A percentile compares a stretch with the other conserved stretches of the same genome.
phyloP scores from a whole-genome alignment of 2,888 invertebrate genomes.

The Drosophila monieri region DNA sequence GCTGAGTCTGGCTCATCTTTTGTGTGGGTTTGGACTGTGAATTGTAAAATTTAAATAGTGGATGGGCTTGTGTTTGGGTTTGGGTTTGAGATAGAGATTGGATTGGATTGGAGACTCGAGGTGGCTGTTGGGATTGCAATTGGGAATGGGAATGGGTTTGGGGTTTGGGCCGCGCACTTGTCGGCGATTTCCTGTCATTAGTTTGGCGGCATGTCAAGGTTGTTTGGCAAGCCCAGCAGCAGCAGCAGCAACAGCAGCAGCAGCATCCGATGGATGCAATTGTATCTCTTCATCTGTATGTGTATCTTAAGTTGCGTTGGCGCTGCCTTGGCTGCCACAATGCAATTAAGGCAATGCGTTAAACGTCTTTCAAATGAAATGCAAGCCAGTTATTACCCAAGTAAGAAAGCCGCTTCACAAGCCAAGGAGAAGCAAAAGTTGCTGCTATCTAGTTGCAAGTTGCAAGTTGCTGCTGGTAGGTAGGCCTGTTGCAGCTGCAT shows the following conservation, averaged over 20 bases:
- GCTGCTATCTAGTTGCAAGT: conserved; percentile 19
- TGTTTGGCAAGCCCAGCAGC: conserved; percentile 70
- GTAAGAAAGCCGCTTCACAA: conserved; percentile 54
- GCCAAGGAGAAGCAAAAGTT: conserved; percentile 45
- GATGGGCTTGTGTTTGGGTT: conserved; percentile 1
- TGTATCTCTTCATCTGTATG: conserved; percentile 18
- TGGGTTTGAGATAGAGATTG: neutral
- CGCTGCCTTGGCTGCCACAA: conserved; percentile 12
- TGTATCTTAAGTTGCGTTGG: conserved; percentile 15
- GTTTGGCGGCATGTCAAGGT: conserved; percentile 72
- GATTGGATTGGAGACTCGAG: conserved; percentile 20
- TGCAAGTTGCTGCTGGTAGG: conserved; percentile 4
- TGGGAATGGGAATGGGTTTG: conserved; percentile 14
- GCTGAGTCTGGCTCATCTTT: conserved; percentile 51
- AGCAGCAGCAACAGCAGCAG: neutral
- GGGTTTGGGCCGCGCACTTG: conserved; percentile 60
- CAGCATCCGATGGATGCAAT: conserved; percentile 18
- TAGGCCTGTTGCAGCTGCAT: conserved; percentile 49
- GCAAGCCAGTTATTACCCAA: conserved; percentile 70
- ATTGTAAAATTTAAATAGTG: conserved; percentile 13
- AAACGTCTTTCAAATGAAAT: conserved; percentile 75
- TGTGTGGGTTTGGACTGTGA: conserved; percentile 12
- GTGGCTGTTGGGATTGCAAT: conserved; percentile 15
- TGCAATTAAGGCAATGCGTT: conserved; percentile 68
- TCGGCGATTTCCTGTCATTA: conserved; percentile 73